Conservation (phyloP, 1,140 invertebrate genomes). For the Drosophila nebulosa region DNA sequence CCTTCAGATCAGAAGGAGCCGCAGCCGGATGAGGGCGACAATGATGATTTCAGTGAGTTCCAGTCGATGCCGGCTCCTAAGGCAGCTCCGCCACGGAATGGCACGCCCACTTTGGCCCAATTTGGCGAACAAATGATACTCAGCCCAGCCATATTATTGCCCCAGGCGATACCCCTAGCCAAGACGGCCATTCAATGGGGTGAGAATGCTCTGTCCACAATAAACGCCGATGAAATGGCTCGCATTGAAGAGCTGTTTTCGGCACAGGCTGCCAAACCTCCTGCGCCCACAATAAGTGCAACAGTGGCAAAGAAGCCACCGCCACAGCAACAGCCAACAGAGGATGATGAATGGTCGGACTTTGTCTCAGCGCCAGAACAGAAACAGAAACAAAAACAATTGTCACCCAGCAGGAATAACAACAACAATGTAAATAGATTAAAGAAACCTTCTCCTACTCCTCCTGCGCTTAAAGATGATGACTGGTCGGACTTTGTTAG, state of each 20-base stretch:
- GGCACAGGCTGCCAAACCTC: constrained; percentile 38
- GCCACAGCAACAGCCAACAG: constrained; percentile 35
- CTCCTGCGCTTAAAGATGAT: constrained; percentile 81
- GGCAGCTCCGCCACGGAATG: constrained; percentile 25
- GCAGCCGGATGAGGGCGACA: constrained; percentile 10
- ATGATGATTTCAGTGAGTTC: constrained; percentile 78
- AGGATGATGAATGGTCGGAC: constrained; percentile 84
- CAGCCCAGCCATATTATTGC: constrained; percentile 73
- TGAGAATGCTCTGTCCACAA: constrained; percentile 82
- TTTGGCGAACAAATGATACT: constrained; percentile 76
- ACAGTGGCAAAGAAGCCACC: constrained; percentile 67
- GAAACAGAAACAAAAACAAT: constrained; percentile 40
- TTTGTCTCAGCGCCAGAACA: constrained; percentile 82
- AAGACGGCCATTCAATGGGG: constrained; percentile 85
- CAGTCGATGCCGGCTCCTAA: constrained; percentile 60
- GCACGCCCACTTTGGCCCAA: constrained; percentile 60
- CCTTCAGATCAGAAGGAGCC: background rate
- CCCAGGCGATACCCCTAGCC: constrained; percentile 66
- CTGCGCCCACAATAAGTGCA: constrained; percentile 66
- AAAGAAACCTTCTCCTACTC: constrained; percentile 3
- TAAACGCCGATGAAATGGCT: constrained; percentile 85
- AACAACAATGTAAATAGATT: constrained; percentile 41
- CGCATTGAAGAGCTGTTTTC: constrained; percentile 81
- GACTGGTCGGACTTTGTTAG: constrained; percentile 86
- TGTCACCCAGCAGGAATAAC: constrained; percentile 24